Evolutionary conservation across 2,797 vertebrate genomes (phyloP).

Genomic region (Dryobates pubescens): DNA sequence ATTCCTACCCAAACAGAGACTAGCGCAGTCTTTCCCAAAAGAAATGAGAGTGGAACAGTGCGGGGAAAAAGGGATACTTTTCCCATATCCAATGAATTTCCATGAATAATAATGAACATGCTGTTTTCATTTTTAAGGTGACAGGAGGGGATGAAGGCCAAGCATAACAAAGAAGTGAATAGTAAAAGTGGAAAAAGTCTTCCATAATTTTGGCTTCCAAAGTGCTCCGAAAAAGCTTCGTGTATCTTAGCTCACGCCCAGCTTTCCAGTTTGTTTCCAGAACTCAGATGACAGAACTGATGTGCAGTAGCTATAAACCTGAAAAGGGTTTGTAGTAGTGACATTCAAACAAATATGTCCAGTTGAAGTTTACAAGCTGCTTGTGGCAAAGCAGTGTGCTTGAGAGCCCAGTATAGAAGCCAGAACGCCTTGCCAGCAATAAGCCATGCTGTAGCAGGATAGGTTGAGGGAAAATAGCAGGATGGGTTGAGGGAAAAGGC

Average conservation of each 20-base stretch:
- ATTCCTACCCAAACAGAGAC: constrained; percentile 13
- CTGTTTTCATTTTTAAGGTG: constrained; percentile 68
- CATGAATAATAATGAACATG: constrained; percentile 62
- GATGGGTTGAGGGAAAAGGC: background rate
- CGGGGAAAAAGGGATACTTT: background rate
- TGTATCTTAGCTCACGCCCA: constrained; percentile 29
- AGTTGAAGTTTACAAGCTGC: background rate
- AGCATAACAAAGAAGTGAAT: constrained; percentile 42
- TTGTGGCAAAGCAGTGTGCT: background rate
- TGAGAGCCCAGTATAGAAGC: background rate
- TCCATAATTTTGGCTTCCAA: constrained; percentile 30
- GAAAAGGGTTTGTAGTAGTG: background rate
- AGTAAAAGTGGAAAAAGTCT: constrained; percentile 59
- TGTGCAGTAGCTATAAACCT: background rate
- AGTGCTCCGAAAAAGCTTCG: background rate
- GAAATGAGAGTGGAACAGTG: constrained; percentile 8
- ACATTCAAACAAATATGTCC: background rate
- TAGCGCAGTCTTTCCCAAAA: constrained; percentile 31
- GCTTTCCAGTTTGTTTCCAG: constrained; percentile 27
- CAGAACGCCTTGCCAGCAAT: background rate
- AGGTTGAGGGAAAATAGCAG: background rate
- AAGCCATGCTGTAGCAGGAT: background rate
- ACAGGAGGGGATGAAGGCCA: constrained; percentile 44
- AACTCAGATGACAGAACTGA: background rate
- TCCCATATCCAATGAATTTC: background rate